Evolutionary conservation across 2,888 invertebrate genomes (phyloP).

Genomic region (Cantharis nigra): DNA sequence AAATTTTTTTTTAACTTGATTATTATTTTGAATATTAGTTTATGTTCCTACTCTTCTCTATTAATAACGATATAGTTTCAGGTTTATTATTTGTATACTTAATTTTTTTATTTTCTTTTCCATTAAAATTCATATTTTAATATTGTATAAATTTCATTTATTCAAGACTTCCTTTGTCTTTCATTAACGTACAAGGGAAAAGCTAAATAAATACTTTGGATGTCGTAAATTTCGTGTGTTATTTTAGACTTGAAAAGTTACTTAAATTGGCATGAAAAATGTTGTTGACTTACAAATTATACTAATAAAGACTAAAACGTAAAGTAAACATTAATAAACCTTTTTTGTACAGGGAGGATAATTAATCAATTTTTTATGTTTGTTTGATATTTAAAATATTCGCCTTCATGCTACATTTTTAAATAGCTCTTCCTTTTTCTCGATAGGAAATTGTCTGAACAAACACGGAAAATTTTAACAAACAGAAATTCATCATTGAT

Average conservation of each 20-base stretch:
- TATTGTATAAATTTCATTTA: neutral
- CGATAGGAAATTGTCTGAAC: neutral
- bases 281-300: constrained; percentile 1
- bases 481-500: neutral
- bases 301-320: neutral
- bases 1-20: too few relatives aligned
- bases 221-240: neutral
- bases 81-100: neutral
- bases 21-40: neutral
- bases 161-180: neutral
- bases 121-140: neutral
- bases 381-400: neutral
- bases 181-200: neutral
- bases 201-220: neutral
- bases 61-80: neutral
- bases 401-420: neutral
- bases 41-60: neutral
- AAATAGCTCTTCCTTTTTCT: neutral
- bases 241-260: neutral
- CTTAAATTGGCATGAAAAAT: neutral
- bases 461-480: neutral
- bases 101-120: neutral
- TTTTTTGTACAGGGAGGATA: neutral
- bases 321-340: neutral
- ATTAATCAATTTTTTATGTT: constrained; percentile 2